Percentiles rank a stretch among this genome's conserved stretches.
phyloP scores from a whole-genome alignment of 2,888 invertebrate species.

The Leucophenga montana region DNA sequence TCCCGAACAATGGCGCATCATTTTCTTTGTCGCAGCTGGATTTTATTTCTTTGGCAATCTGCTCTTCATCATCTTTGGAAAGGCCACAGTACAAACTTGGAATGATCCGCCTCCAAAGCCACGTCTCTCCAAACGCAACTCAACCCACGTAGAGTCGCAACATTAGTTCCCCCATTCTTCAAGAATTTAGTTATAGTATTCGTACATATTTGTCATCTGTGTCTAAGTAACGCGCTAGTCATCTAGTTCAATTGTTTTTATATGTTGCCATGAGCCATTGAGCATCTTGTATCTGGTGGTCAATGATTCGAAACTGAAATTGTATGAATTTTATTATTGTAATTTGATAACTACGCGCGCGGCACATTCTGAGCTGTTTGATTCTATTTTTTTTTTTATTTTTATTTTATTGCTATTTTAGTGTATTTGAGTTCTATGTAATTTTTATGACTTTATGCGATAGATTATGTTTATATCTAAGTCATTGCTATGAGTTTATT shows the following conservation, averaged over 20 bases:
- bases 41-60: conserved; percentile 81
- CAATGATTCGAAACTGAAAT: conserved; percentile 33
- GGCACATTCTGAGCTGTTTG: conserved; percentile 46
- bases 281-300: conserved; percentile 9
- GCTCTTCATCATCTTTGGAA: conserved; percentile 81
- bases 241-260: conserved; percentile 45
- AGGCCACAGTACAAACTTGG: conserved; percentile 81
- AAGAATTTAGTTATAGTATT: conserved; percentile 25
- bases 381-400: conserved; percentile 25
- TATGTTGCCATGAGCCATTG: conserved; percentile 18
- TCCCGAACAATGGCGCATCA: conserved; percentile 80
- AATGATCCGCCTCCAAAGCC: conserved; percentile 75
- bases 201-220: too few relatives aligned
- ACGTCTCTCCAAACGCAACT: conserved; percentile 53
- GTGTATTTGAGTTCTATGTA: neutral
- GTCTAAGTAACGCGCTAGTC: conserved; percentile 49
- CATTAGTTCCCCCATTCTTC: conserved; percentile 48
- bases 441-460: neutral
- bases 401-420: conserved; percentile 29
- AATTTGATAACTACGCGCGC: conserved; percentile 27
- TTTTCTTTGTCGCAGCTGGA: conserved; percentile 83
- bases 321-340: conserved; percentile 30
- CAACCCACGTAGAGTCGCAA: conserved; percentile 67
- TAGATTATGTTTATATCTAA: too few relatives aligned
- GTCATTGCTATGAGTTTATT: conserved; percentile 9